Percentiles rank a stretch among this genome's conserved stretches.
phyloP scores from a whole-genome alignment of 1,140 invertebrate genomes.

The Adelges cooleyi region DNA sequence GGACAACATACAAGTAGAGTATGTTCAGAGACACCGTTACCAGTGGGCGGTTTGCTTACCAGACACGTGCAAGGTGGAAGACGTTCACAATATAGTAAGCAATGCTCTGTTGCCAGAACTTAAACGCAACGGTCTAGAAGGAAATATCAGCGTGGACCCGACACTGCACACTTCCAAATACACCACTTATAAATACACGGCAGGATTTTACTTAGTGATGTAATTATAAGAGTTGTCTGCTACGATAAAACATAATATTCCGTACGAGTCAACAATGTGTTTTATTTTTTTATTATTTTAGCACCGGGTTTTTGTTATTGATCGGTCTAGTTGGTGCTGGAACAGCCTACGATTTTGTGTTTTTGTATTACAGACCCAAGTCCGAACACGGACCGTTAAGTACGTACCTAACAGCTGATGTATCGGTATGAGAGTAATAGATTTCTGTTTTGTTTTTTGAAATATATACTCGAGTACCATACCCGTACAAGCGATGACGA shows the following conservation, averaged over 20 bases:
- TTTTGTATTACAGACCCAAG: background rate
- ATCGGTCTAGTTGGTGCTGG: background rate
- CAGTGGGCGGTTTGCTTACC: constrained; percentile 19
- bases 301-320: background rate
- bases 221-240: too few species aligned
- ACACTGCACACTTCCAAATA: background rate
- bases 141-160: constrained; percentile 1
- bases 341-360: background rate
- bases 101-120: background rate
- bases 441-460: background rate
- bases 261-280: too few species aligned
- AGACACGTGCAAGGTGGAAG: background rate
- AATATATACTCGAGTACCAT: too few species aligned
- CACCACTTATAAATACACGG: background rate
- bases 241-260: too few species aligned
- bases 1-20: constrained; percentile 3
- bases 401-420: too few species aligned
- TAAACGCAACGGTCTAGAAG: constrained; percentile 5
- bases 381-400: constrained; percentile 16
- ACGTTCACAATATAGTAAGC: constrained; percentile 15
- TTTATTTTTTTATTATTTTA: background rate
- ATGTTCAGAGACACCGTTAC: constrained; percentile 8
- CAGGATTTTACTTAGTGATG: background rate
- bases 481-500: too few species aligned
- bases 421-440: too few species aligned